Conservation (phyloP, 2,888 invertebrate genomes). For the Conops quadrifasciatus region DNA sequence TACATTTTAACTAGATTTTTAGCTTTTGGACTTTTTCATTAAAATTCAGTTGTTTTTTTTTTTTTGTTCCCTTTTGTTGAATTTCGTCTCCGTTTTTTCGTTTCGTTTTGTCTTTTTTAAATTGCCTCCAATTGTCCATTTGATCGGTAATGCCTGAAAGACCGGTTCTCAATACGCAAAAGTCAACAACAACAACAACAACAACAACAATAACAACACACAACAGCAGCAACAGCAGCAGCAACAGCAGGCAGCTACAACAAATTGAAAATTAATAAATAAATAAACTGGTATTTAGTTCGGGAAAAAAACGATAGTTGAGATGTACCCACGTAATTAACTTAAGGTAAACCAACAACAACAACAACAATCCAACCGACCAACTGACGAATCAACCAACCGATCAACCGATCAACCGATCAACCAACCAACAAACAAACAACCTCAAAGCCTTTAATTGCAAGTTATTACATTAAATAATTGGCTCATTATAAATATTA, state of each 20-base stretch:
- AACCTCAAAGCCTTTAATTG: slow-evolving; percentile 20
- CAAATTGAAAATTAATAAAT: not conserved
- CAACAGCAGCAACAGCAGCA: not conserved
- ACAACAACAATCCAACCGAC: too few species aligned
- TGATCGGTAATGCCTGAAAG: not conserved
- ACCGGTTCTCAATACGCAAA: slow-evolving; percentile 30
- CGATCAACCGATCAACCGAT: too few species aligned
- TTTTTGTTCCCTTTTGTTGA: not conserved
- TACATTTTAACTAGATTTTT: slow-evolving; percentile 42
- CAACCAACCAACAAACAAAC: slow-evolving; percentile 11
- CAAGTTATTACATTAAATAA: slow-evolving; percentile 12
- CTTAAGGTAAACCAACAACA: too few species aligned
- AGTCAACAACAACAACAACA: slow-evolving; percentile 12
- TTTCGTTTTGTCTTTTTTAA: slow-evolving; percentile 23
- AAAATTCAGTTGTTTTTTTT: not conserved
- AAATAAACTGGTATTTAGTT: not conserved
- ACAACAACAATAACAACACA: too few species aligned
- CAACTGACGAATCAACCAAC: too few species aligned
- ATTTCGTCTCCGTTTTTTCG: not conserved
- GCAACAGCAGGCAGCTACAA: not conserved
- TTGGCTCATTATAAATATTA: slow-evolving; percentile 19
- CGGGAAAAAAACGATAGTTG: not conserved
- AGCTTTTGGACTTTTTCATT: slow-evolving; percentile 26
- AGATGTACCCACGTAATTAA: too few species aligned
- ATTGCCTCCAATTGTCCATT: slow-evolving; percentile 44